Percentiles rank a stretch among this genome's conserved stretches.
Conservation (phyloP, 2,113 vertebrate species). For the Abramis brama region DNA sequence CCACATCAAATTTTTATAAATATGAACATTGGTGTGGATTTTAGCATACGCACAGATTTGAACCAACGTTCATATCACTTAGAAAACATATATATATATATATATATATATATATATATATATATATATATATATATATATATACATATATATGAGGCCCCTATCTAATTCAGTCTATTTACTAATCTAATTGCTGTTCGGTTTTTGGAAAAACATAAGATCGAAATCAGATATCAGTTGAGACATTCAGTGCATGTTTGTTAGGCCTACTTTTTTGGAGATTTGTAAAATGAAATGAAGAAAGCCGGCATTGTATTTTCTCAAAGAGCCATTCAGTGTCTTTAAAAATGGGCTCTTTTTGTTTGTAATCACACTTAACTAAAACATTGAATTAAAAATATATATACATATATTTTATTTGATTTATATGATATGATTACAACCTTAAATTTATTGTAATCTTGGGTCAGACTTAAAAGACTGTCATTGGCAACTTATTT, state of each 20-base stretch:
- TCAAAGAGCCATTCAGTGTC: conserved; percentile 49
- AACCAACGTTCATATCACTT: too few relatives aligned
- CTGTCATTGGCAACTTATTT: background rate
- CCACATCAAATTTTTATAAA: too few relatives aligned
- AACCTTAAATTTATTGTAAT: background rate
- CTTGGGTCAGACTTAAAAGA: conserved; percentile 10
- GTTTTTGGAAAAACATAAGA: background rate
- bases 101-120: too few relatives aligned
- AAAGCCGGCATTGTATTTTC: conserved; percentile 44
- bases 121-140: too few relatives aligned
- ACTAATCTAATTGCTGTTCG: background rate
- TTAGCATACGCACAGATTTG: too few relatives aligned
- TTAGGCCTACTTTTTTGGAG: background rate
- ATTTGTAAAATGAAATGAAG: conserved; percentile 46
- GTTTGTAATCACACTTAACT: background rate
- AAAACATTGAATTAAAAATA: background rate
- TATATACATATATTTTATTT: background rate
- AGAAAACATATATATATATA: too few relatives aligned
- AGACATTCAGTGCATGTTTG: background rate
- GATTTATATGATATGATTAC: background rate
- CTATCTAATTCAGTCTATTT: too few relatives aligned
- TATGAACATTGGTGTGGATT: too few relatives aligned
- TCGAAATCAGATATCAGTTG: background rate
- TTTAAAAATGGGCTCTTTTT: conserved; percentile 63
- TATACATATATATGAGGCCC: too few relatives aligned